Evolutionary conservation across 2,797 vertebrate species (phyloP), one percentile per base, ranked within the genome.

Genomic region (Catostomus latipinnis): DNA sequence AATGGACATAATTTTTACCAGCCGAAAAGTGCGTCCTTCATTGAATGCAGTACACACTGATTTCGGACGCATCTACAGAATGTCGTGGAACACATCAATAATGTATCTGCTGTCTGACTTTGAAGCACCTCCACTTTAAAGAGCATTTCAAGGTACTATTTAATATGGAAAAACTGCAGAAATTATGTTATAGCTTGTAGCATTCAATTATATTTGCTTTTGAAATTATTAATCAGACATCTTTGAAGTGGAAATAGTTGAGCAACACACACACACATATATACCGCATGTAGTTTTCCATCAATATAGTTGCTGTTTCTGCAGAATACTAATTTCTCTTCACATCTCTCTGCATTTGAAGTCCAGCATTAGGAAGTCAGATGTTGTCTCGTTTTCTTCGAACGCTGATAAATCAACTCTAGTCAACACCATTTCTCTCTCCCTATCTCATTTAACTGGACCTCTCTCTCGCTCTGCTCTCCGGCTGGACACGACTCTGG

Each of bases 321-420:
- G 56, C 52, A 73, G 82, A 84, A 84, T 84, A 65, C 82, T 84
- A 82, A 84, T 77, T 72, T 60, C 57, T 73, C 69, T 81, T 50
- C 76, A 72, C 67, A 66, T 74, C 71, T 74, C 70, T 60, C 18
- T 1, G 56, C 45, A 88, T 88, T 90, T 88, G 88, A 92, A 93
- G 90, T 89, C 88, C 90, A 89, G 84, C 90, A 94, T 93, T 92
- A 92, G 88, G 90, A 93, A 93, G 91, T 93, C 91, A 93, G 92
- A 92, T 92, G 89, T 90, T 88, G 91, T 90, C 90, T 75, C 43
- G 57, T 82, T 79, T 84, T 78, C 68, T 92, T 91, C 89, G 90
- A 89, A 89, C 80, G 81, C 91, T 93, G 91, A 93, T 94, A 92
- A 92, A 92, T 93, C 87, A 91, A 90, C 87, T 88, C 74, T 68